phyloP scores from a whole-genome alignment of 2,113 vertebrate genomes.

The Zapus hudsonius region DNA sequence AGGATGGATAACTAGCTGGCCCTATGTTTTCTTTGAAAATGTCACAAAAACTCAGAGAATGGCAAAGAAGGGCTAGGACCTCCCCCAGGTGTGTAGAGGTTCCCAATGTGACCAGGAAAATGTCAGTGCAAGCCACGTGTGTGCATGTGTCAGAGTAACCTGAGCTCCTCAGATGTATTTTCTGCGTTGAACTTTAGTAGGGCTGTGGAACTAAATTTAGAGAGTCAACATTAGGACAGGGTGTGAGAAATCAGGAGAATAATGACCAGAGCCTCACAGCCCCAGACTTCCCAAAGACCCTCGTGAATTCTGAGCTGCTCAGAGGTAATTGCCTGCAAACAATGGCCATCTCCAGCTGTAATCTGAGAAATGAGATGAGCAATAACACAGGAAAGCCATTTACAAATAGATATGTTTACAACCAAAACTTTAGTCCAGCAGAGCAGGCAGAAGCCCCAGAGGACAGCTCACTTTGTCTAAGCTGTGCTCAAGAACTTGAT shows the following conservation, averaged over 20 bases:
- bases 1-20: not conserved
- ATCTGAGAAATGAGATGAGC: constrained; percentile 50
- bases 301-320: not conserved
- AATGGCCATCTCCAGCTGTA: not conserved
- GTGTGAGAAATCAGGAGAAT: not conserved
- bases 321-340: not conserved
- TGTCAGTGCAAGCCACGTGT: not conserved
- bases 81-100: accelerated
- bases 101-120: not conserved
- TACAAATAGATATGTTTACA: not conserved
- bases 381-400: not conserved
- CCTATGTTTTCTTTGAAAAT: constrained; percentile 15
- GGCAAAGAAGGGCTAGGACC: not conserved
- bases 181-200: not conserved
- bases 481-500: not conserved
- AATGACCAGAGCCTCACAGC: not conserved
- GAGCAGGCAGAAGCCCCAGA: not conserved
- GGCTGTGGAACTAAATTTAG: not conserved
- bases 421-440: not conserved
- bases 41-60: not conserved
- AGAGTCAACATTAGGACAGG: not conserved
- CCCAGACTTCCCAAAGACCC: not conserved
- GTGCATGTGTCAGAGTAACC: not conserved
- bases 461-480: not conserved
- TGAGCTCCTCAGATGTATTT: not conserved